phyloP scores from a whole-genome alignment of 2,113 vertebrate genomes.

The Xiphophorus hellerii region DNA sequence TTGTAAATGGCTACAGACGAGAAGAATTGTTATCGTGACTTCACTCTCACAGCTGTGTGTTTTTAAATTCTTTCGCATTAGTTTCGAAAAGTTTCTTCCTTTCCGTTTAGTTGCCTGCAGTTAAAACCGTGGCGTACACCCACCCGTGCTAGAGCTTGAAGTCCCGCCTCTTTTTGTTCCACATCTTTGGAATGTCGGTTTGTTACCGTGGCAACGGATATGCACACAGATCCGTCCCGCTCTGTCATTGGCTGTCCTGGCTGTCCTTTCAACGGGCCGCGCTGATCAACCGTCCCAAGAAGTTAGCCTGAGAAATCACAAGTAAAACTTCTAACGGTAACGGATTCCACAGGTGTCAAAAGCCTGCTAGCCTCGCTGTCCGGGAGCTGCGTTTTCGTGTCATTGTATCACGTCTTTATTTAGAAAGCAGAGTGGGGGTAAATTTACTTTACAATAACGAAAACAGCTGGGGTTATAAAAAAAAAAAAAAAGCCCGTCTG shows the following conservation, averaged over 20 bases:
- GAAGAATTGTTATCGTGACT: not conserved
- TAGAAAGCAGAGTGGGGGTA: not conserved
- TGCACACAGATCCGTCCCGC: constrained; percentile 51
- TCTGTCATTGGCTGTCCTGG: constrained; percentile 61
- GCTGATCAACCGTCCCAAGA: constrained; percentile 53
- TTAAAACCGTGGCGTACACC: constrained; percentile 48
- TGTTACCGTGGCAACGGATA: constrained; percentile 66
- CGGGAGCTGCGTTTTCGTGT: no score
- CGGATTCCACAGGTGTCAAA: constrained; percentile 68
- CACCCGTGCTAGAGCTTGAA: constrained; percentile 68
- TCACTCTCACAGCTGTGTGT: not conserved
- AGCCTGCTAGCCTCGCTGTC: not conserved
- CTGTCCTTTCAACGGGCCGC: constrained; percentile 69
- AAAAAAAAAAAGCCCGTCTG: not conserved
- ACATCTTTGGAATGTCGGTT: constrained; percentile 66
- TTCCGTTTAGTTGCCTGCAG: constrained; percentile 33
- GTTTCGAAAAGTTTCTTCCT: constrained; percentile 49
- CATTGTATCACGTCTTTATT: not conserved
- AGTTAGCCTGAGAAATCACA: constrained; percentile 75
- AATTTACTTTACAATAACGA: constrained; percentile 31
- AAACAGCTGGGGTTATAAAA: constrained; percentile 17
- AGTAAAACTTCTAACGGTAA: constrained; percentile 47
- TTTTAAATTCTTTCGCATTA: not conserved
- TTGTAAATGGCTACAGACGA: not conserved
- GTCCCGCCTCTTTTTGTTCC: constrained; percentile 65